Evolutionary conservation across 2,888 invertebrate species (phyloP).

Genomic region (Antheraea assamensis): DNA sequence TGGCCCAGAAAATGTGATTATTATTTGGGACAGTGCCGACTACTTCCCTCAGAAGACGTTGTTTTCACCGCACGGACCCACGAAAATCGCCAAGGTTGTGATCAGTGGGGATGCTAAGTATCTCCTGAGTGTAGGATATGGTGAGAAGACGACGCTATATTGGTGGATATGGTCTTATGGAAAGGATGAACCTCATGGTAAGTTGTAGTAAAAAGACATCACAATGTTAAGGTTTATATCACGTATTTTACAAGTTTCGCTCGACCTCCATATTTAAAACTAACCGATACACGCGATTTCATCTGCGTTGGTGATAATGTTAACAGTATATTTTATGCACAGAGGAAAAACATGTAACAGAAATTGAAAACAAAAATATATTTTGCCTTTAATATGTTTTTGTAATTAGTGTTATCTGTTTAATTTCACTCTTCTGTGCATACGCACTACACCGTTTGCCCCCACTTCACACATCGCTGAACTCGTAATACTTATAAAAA

Average conservation of each 20-base stretch:
- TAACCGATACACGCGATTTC: too few species aligned
- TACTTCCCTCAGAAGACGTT: conserved; percentile 78
- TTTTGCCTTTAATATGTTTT: too few species aligned
- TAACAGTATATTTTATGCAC: too few species aligned
- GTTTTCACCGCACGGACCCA: conserved; percentile 76
- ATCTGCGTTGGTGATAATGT: too few species aligned
- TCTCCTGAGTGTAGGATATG: conserved; percentile 79
- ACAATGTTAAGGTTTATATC: too few species aligned
- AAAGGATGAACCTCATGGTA: conserved; percentile 79
- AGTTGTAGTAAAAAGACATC: conserved; percentile 14
- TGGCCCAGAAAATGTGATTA: conserved; percentile 79
- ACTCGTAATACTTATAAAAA: too few species aligned
- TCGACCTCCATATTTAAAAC: not conserved
- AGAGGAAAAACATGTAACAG: too few species aligned
- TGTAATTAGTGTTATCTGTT: too few species aligned
- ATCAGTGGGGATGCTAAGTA: conserved; percentile 83
- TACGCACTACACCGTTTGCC: too few species aligned
- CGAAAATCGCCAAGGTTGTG: conserved; percentile 61
- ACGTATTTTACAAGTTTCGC: not conserved
- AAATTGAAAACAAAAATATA: too few species aligned
- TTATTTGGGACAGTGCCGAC: conserved; percentile 81
- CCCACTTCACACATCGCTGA: too few species aligned
- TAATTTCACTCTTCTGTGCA: too few species aligned
- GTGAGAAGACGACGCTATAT: conserved; percentile 66
- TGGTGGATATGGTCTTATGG: conserved; percentile 86